phyloP scores from a whole-genome alignment of 2,888 invertebrate species.

The Salpingus planirostris region DNA sequence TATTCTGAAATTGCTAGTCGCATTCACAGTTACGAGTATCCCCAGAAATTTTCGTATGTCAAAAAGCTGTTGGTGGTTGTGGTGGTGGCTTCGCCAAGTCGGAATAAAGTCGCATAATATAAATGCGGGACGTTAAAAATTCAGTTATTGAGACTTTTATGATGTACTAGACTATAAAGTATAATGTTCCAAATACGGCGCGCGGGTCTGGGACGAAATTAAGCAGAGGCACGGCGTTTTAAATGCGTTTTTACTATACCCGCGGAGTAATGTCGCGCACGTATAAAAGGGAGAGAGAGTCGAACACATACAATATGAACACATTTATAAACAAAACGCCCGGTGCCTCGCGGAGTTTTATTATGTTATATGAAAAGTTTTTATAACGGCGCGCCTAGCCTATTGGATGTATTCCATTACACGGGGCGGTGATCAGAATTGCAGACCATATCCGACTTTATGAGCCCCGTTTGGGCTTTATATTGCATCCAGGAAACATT shows the following conservation, averaged over 20 bases:
- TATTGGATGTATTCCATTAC: constrained; percentile 39
- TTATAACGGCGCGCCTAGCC: constrained; percentile 38
- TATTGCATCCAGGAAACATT: constrained; percentile 36
- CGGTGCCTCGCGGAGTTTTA: constrained; percentile 10
- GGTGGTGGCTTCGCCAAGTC: too few relatives aligned
- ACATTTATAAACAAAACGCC: constrained; percentile 25
- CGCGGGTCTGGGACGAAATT: constrained; percentile 19
- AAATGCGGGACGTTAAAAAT: constrained; percentile 27
- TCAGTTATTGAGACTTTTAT: constrained; percentile 29
- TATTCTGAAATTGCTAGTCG: too few relatives aligned
- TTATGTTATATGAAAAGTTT: constrained; percentile 22
- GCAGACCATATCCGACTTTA: constrained; percentile 37
- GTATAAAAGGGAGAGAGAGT: constrained; percentile 9
- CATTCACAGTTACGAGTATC: too few relatives aligned
- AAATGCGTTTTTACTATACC: constrained; percentile 17
- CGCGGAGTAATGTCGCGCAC: constrained; percentile 12
- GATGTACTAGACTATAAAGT: constrained; percentile 22
- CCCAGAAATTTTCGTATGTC: too few relatives aligned
- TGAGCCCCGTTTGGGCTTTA: constrained; percentile 38
- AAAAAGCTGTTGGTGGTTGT: too few relatives aligned
- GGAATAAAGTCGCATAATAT: constrained; percentile 22
- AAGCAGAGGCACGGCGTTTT: constrained; percentile 19
- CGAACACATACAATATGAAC: constrained; percentile 26
- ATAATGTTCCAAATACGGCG: constrained; percentile 21
- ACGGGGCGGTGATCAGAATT: constrained; percentile 36